Evolutionary conservation across 2,888 invertebrate genomes (phyloP), one percentile per base, ranked within the genome.

Genomic region (Netelia melanura): DNA sequence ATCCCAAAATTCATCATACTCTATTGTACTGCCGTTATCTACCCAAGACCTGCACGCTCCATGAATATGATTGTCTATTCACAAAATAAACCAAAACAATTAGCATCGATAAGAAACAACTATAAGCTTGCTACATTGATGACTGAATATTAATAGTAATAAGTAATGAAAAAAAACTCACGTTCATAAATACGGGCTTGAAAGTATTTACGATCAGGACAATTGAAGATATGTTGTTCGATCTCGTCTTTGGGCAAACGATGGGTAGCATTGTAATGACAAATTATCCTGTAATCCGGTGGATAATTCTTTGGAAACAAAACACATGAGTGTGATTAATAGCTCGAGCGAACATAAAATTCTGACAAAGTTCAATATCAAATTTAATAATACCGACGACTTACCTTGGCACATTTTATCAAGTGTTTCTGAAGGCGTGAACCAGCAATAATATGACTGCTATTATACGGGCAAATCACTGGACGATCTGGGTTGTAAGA

Each of bases 221-320:
- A 93, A 0, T 62, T 83, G 14, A 81, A 10, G 2, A 93, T 82
- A 68, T 94, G 94, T 3, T 91, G 86, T 2, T 81, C 44, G n/a
- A 93, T 61, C 64, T 93, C 92, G 6, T 61, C 43, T 67, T 89
- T 87, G 58, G 84, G 87, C 21, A 92, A 67, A 48, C 92, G 89
- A 77, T 94, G 94, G 0, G 92, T 92, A 2, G 92, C 93, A 84
- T 93, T 91, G 75, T 89, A 94, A 0, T 93, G 93, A 74, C 94
- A 94, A 23, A 90, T 89, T 17, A 89, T 80, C 83, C 90, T 91
- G 67, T 92, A 92, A 79, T 89, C 81, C 9, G 86, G 78, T 1
- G 92, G 92, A 87, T 81, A 93, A 78, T 91, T 91, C 93, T 93
- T 62, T 9, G 44, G 77, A 30, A 75, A 84, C 17, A 8, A 64